Evolutionary conservation across 2,888 invertebrate species (phyloP), one percentile per base, ranked within the genome.

Genomic region (Rutpela maculata): DNA sequence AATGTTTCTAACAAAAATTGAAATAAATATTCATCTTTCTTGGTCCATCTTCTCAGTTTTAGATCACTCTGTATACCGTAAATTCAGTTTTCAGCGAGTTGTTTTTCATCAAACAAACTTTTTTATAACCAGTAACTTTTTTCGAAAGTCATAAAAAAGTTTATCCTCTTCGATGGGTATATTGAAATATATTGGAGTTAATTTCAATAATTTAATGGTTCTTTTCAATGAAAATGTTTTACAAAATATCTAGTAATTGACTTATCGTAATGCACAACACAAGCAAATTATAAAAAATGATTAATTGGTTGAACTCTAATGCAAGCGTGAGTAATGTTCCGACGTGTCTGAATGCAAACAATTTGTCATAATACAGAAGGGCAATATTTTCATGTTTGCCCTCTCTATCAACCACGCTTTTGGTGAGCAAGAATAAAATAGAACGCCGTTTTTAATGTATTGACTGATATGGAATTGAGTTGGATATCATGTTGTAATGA

Each of bases 361-460:
- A 79, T 81, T 79, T 81, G 81, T 81, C 81, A 81, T 73, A 81
- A 81, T 79, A 78, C 77, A 73, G 76, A 75, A 73, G 67, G 73
- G 81, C 79, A 79, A 79, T 79, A 81, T 79, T 79, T 78, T 68
- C 77, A 78, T 60, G 63, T 76, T 80, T 70, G 69, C 73, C 78
- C 57, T 75, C 75, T 71, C 74, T 67, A 50, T 74, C 65, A 31
- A n/a, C 22, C 38, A 12, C 55, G 70, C 22, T 67, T 67, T 26
- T 26, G 55, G 31, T 18, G 35, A 57, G 60, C 74, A 66, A 74
- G 69, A 76, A 81, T 78, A 78, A 78, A 78, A 80, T 69, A 22
- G 70, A 66, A 74, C 77, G 76, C 72, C 72, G 75, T 78, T 80
- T 78, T 81, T 79, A 78, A 81, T 78, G 71, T 77, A 75, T 69